Percentiles rank a stretch among this genome's conserved stretches.
Conservation (phyloP, 2,797 vertebrate genomes). For the Eulemur coronatus region DNA sequence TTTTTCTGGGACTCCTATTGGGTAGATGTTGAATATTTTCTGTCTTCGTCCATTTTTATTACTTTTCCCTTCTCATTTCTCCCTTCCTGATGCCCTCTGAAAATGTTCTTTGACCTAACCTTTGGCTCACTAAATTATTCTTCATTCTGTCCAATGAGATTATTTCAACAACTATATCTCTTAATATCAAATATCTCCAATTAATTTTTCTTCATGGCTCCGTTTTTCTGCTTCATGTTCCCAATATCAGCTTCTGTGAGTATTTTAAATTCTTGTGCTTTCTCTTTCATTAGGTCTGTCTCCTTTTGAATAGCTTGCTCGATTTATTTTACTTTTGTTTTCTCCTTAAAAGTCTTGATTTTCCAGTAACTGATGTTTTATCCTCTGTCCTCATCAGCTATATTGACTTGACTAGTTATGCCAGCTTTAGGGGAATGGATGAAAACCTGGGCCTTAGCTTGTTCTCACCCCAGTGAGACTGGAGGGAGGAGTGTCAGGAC, state of each 20-base stretch:
- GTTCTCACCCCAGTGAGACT: neutral
- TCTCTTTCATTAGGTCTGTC: neutral
- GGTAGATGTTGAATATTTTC: neutral
- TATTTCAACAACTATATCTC: neutral
- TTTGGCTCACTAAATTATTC: neutral
- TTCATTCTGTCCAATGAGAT: neutral
- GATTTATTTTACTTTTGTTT: neutral
- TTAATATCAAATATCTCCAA: neutral
- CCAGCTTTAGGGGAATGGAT: neutral
- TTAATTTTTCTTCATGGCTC: neutral
- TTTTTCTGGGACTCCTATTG: neutral
- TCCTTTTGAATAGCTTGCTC: neutral
- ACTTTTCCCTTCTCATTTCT: neutral
- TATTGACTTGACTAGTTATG: neutral
- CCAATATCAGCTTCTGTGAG: neutral
- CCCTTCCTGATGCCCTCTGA: neutral
- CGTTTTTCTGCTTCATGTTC: neutral
- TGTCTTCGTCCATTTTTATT: neutral
- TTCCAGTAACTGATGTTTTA: neutral
- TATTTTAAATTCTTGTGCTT: neutral
- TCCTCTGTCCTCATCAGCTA: neutral
- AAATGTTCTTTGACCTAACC: neutral
- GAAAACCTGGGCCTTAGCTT: neutral
- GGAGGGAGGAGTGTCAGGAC: accelerated
- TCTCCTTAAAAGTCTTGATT: neutral